phyloP scores from a whole-genome alignment of 2,113 vertebrate genomes.

The Thermophis baileyi region DNA sequence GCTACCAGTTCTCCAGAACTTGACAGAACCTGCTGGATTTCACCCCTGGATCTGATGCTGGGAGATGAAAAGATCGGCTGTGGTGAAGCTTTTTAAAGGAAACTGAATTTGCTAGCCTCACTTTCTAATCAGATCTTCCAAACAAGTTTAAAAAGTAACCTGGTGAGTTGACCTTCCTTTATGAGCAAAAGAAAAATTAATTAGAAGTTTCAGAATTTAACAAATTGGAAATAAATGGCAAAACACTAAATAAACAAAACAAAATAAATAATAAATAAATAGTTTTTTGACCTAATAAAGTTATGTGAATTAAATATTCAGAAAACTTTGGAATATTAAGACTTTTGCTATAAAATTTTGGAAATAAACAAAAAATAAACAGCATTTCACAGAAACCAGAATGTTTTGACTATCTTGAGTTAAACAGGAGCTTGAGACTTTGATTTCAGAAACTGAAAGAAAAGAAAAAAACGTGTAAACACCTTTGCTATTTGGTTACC shows the following conservation, averaged over 20 bases:
- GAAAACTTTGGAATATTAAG: neutral
- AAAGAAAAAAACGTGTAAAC: neutral
- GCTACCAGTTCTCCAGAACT: too few species aligned
- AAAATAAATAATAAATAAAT: neutral
- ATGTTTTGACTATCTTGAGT: neutral
- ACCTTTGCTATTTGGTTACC: neutral
- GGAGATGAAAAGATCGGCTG: neutral
- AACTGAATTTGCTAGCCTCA: neutral
- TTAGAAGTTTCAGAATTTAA: neutral
- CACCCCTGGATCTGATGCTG: too few species aligned
- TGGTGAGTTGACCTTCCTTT: neutral
- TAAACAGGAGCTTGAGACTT: neutral
- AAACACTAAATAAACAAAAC: neutral
- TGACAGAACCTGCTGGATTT: too few species aligned
- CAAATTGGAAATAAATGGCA: neutral
- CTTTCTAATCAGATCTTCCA: neutral
- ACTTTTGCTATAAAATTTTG: neutral
- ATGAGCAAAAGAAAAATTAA: neutral
- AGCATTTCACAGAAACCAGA: neutral
- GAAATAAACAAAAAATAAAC: neutral
- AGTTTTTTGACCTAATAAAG: neutral
- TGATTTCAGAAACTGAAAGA: neutral
- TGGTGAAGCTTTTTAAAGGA: neutral
- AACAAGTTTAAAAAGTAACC: neutral
- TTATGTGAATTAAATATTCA: neutral